Evolutionary conservation across 2,797 vertebrate species (phyloP).

Genomic region (Picus viridis): DNA sequence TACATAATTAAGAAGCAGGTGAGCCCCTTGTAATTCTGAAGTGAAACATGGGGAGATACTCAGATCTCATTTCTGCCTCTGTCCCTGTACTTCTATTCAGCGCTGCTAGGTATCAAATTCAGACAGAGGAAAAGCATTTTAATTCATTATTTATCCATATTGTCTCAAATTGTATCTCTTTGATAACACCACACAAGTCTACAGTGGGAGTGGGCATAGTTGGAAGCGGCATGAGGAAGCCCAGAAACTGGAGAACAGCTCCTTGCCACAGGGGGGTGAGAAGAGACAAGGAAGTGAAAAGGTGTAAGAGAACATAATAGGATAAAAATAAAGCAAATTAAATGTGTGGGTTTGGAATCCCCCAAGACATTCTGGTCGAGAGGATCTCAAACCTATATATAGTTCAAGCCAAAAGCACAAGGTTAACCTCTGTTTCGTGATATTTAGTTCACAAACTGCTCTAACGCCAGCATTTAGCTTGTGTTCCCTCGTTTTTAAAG

Average conservation of each 20-base stretch:
- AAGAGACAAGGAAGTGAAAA: conserved; percentile 8
- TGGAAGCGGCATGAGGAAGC: not conserved
- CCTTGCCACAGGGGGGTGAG: conserved; percentile 1
- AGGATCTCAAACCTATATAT: conserved; percentile 15
- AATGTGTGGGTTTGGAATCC: conserved; percentile 39
- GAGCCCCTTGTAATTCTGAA: not conserved
- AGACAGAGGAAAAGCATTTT: not conserved
- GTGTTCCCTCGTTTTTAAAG: not conserved
- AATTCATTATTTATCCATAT: conserved; percentile 45
- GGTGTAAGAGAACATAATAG: conserved; percentile 45
- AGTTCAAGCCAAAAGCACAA: conserved; percentile 12
- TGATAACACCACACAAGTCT: not conserved
- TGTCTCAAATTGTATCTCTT: not conserved
- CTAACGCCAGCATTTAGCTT: not conserved
- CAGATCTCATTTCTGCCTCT: not conserved
- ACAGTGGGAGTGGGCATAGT: not conserved
- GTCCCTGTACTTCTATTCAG: not conserved
- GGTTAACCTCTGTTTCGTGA: not conserved
- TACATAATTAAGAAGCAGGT: not conserved
- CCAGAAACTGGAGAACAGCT: not conserved
- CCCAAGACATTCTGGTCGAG: conserved; percentile 20
- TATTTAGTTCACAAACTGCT: not conserved
- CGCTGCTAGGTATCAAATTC: conserved; percentile 7
- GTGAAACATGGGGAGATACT: not conserved
- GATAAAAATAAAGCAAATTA: conserved; percentile 60